A percentile compares a stretch with the other conserved stretches of the same genome.
Evolutionary conservation across 2,113 vertebrate genomes (phyloP).

Genomic region (Menidia beryllina): DNA sequence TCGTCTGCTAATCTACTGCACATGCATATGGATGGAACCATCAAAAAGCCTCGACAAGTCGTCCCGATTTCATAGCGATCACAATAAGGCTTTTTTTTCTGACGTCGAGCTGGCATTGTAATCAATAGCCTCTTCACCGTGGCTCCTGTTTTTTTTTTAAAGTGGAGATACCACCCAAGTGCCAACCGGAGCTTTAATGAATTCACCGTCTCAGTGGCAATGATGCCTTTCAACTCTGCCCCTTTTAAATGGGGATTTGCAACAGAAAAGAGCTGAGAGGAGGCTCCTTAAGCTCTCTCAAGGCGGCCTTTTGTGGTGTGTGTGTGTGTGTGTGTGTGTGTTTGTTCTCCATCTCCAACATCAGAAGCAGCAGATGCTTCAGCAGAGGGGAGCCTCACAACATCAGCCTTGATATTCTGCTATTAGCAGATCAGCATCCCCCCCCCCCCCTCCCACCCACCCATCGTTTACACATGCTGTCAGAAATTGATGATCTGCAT

Average conservation of each 20-base stretch:
- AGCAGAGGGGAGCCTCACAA: conserved; percentile 66
- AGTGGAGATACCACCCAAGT: conserved; percentile 41
- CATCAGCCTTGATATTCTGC: conserved; percentile 58
- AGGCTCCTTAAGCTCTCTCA: conserved; percentile 49
- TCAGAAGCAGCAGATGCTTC: conserved; percentile 67
- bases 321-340: not conserved
- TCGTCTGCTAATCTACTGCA: conserved; percentile 30
- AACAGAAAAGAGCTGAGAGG: conserved; percentile 54
- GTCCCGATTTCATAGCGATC: not conserved
- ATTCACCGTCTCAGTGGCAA: conserved; percentile 51
- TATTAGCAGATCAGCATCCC: conserved; percentile 51
- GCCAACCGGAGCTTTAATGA: conserved; percentile 53
- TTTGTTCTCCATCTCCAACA: conserved; percentile 1
- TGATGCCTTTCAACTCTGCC: conserved; percentile 60
- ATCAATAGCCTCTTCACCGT: conserved; percentile 4
- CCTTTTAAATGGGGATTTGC: conserved; percentile 40
- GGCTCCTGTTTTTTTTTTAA: conserved; percentile 20
- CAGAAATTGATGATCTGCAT: conserved; percentile 72
- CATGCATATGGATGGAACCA: not conserved
- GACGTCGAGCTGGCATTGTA: not conserved
- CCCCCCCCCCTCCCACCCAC: conserved; percentile 1
- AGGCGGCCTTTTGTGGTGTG: conserved; percentile 19
- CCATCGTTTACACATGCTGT: conserved; percentile 42
- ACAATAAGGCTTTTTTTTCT: not conserved
- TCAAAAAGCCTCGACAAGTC: conserved; percentile 1